Evolutionary conservation across 2,113 vertebrate species (phyloP), one percentile per base, ranked within the genome.

Genomic region (Murina feae): DNA sequence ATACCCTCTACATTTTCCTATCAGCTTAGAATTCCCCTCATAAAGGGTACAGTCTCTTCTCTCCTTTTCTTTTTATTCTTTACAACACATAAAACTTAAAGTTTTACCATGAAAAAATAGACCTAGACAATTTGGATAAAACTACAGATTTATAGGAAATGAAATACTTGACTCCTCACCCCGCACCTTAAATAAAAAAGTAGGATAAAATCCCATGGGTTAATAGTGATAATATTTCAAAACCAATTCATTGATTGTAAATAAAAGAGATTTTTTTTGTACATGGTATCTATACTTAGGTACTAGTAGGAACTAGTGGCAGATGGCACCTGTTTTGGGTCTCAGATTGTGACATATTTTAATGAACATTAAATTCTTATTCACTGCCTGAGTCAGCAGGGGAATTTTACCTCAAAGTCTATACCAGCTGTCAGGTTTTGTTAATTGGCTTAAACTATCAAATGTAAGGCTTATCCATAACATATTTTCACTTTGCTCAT

Each of bases 381-480:
- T 95, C 94, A 97, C 89, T 96, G 53, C 88, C 78, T 85, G 39
- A 97, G 95, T 96, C 95, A 97, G 96, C 90, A 98, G 75, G 94
- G 96, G 97, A 86, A 97, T 97, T 94, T 97, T 93, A 97, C 60
- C 83, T 96, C 63, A 84, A 96, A 96, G 96, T 97, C 93, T 95
- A 76, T n/a, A 97, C 84, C 89, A 98, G 89, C 84, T 96, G 92
- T 76, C 96, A 94, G 65, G 18, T 94, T 82, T 95, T 96, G 96
- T 90, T 91, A 97, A 98, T 94, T 97, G 96, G 97, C 93, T 97
- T 97, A 97, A 97, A 90, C 35, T 93, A 97, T 96, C 83, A 97
- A 87, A 80, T 4, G 18, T 82, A 97, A 95, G 80, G 95, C 86
- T 90, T 92, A 96, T 92, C 92, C 65, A 95, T 82, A 96, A 97